Evolutionary conservation across 2,113 vertebrate genomes (phyloP).

Genomic region (Cephalopholis sonnerati): DNA sequence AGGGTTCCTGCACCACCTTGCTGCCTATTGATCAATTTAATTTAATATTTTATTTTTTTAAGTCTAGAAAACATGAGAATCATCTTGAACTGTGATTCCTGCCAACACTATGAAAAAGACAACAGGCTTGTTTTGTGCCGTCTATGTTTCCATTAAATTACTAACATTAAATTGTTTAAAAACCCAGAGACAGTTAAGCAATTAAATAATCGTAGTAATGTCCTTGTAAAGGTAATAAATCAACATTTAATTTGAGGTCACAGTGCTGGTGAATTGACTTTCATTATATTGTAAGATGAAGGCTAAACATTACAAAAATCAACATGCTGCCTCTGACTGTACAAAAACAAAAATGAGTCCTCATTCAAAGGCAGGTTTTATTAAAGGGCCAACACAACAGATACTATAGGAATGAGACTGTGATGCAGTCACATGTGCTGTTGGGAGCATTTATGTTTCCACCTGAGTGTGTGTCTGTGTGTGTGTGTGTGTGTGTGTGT

Average conservation of each 20-base stretch:
- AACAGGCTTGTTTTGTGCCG: no score
- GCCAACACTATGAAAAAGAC: no score
- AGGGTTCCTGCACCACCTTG: no score
- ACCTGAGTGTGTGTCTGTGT: neutral
- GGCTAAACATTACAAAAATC: neutral
- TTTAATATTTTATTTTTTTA: no score
- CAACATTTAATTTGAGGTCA: neutral
- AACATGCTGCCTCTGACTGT: no score
- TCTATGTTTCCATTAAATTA: neutral
- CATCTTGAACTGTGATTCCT: neutral
- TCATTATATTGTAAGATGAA: neutral
- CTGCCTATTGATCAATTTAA: no score
- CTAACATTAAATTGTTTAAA: neutral
- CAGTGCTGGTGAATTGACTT: neutral
- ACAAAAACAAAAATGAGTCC: neutral
- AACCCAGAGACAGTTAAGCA: neutral
- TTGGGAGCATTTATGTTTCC: neutral
- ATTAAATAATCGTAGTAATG: neutral
- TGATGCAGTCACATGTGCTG: neutral
- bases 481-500: conserved; percentile 20
- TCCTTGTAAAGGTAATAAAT: neutral
- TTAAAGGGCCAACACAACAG: neutral
- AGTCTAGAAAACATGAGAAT: neutral
- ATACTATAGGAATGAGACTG: neutral
- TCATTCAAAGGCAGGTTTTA: neutral